Conservation (phyloP, 2,797 vertebrate genomes). For the Hypotaenidia okinawae region DNA sequence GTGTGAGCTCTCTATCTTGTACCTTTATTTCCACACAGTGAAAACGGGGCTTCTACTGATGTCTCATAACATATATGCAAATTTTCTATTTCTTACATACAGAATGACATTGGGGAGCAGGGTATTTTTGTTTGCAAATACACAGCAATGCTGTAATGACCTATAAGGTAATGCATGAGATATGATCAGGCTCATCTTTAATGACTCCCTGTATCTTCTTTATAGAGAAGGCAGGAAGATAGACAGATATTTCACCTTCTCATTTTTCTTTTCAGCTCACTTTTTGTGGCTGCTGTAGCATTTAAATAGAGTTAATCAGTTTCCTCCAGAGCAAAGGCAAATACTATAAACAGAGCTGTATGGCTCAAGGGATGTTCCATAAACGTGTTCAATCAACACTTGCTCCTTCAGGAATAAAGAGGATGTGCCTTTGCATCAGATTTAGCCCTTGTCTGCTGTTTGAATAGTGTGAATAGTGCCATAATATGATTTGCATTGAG, state of each 20-base stretch:
- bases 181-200: neutral
- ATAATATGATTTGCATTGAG: neutral
- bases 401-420: constrained; percentile 25
- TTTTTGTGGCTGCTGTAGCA: neutral
- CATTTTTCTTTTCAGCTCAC: neutral
- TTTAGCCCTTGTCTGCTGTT: neutral
- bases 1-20: neutral
- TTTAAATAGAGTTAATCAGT: constrained; percentile 49
- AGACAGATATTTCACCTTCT: constrained; percentile 3
- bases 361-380: constrained; percentile 25
- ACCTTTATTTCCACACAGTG: neutral
- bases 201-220: neutral
- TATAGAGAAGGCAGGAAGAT: neutral
- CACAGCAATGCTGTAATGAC: neutral
- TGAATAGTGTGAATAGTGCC: neutral
- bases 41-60: neutral
- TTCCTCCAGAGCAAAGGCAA: constrained; percentile 45
- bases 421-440: constrained; percentile 42
- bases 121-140: neutral
- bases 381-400: constrained; percentile 57
- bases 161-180: neutral
- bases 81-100: neutral
- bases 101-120: neutral
- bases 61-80: neutral
- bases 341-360: constrained; percentile 22